Evolutionary conservation across 2,113 vertebrate species (phyloP).

Genomic region (Alaudala cheleensis): DNA sequence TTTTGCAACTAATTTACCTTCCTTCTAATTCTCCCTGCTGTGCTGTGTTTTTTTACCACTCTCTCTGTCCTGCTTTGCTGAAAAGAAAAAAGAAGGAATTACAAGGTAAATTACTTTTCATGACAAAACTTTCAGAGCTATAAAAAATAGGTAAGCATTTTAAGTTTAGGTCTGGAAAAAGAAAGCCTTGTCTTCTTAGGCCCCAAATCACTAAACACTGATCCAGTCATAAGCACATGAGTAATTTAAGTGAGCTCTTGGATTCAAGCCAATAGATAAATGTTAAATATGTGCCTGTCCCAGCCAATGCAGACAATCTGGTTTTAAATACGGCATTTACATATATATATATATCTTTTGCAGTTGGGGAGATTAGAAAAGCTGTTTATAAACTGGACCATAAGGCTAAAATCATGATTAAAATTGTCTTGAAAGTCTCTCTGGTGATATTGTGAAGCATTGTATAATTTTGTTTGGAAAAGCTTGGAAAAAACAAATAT

Average conservation of each 20-base stretch:
- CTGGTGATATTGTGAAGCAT: neutral
- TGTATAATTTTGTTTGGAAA: neutral
- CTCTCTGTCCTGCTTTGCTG: neutral
- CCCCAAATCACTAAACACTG: slow-evolving; percentile 15
- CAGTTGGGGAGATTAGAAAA: neutral
- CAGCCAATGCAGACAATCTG: slow-evolving; percentile 28
- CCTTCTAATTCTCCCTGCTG: neutral
- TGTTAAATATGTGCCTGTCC: slow-evolving; percentile 13
- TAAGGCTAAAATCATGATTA: neutral
- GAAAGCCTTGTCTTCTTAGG: neutral
- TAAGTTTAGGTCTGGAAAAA: neutral
- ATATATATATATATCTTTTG: neutral
- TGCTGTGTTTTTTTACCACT: neutral
- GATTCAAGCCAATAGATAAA: slow-evolving; percentile 29
- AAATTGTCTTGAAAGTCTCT: neutral
- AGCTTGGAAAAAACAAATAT: neutral
- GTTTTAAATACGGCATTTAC: slow-evolving; percentile 52
- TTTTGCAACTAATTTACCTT: neutral
- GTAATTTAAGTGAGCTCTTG: slow-evolving; percentile 22
- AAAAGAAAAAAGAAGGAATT: neutral
- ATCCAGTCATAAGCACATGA: slow-evolving; percentile 31
- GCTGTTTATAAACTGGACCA: slow-evolving; percentile 27
- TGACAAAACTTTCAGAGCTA: neutral
- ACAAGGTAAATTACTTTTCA: neutral
- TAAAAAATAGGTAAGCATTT: neutral